These are phyloP conservation scores for Eristalinus sepulchralis DNA, from an alignment of 2,888 invertebrate species.

Conservation along the genomic window DNA sequence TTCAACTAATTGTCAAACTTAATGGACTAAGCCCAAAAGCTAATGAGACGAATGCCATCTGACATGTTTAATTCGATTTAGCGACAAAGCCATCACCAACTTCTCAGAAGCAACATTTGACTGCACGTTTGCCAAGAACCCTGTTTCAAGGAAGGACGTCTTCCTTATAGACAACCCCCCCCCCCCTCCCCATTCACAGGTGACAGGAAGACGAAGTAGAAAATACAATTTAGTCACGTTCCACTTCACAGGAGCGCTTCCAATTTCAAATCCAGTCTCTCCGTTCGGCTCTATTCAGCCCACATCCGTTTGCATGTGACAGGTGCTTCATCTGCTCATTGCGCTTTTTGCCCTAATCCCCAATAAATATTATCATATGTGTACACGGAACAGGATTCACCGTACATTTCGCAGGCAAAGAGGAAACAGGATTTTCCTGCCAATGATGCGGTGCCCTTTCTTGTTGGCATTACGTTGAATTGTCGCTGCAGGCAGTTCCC, in stretches of 20 bases:
- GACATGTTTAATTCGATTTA: too few relatives aligned
- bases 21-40: too few relatives aligned
- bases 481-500: neutral
- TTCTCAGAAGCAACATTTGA: too few relatives aligned
- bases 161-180: too few relatives aligned
- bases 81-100: too few relatives aligned
- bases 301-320: slow-evolving; percentile 8
- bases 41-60: too few relatives aligned
- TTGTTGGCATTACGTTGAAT: neutral
- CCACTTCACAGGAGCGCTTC: neutral
- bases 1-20: too few relatives aligned
- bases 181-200: too few relatives aligned
- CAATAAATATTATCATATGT: slow-evolving; percentile 2
- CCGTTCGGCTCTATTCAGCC: neutral
- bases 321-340: neutral
- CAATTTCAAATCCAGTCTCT: neutral
- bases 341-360: neutral
- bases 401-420: slow-evolving; percentile 2
- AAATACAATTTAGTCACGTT: neutral
- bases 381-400: neutral
- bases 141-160: too few relatives aligned
- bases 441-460: slow-evolving; percentile 1
- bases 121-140: too few relatives aligned
- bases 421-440: slow-evolving; percentile 9
- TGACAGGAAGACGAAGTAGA: neutral